Conservation (phyloP, 2,888 invertebrate species). For the Hipparchia semele region DNA sequence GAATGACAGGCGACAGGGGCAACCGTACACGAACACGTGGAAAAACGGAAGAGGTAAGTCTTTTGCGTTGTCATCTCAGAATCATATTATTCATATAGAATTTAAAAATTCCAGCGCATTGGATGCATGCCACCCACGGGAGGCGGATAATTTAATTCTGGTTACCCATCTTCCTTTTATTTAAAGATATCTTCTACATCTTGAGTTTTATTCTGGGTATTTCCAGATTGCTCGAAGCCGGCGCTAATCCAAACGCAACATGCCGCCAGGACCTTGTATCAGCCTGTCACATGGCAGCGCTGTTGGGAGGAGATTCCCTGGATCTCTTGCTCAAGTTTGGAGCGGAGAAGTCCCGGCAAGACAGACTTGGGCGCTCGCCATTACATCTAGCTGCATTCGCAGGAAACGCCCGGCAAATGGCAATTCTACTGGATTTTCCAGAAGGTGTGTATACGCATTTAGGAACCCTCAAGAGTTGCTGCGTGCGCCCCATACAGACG, state of each 20-base stretch:
- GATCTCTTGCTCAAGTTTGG: constrained; percentile 68
- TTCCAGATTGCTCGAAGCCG: constrained; percentile 68
- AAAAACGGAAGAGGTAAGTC: constrained; percentile 67
- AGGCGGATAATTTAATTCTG: no score
- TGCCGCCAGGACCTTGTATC: constrained; percentile 71
- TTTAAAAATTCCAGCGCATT: neutral
- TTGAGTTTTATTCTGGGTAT: no score
- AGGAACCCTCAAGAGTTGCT: no score
- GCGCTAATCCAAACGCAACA: constrained; percentile 78
- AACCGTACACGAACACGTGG: constrained; percentile 45
- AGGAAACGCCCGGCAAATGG: constrained; percentile 71
- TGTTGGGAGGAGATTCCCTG: constrained; percentile 66
- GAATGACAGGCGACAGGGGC: neutral
- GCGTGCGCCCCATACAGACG: no score
- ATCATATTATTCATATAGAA: no score
- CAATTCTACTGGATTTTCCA: constrained; percentile 68
- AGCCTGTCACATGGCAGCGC: constrained; percentile 75
- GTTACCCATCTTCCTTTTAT: no score
- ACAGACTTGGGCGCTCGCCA: constrained; percentile 72
- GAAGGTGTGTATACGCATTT: constrained; percentile 56
- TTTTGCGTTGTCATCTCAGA: no score
- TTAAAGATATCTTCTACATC: no score
- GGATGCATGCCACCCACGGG: no score
- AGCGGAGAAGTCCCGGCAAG: constrained; percentile 68
- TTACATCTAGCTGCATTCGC: constrained; percentile 77